Base-by-base conservation (phyloP, 2,888 invertebrate species). In the Entomobrya proxima region DNA sequence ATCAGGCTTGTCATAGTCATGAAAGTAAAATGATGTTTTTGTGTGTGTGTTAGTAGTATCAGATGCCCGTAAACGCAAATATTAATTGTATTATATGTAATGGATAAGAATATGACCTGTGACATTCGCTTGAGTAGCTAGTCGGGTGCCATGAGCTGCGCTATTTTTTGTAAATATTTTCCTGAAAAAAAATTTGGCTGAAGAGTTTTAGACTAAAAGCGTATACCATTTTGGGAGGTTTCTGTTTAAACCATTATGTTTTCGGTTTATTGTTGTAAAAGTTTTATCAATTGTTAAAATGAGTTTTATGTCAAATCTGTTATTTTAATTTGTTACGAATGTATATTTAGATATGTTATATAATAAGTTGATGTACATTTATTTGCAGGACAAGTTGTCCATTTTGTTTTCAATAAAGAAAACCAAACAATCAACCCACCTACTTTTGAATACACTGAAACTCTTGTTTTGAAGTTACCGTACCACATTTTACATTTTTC, bases 1-100 rank as follows among this genome's bases (percentile, higher is more conserved):
- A 47, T 50, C 44, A 74, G 7, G 74, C 74, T 74, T 74, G 74
- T 74, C 74, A 74, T 47, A 44, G 32, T 74, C 6, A 55, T 15
- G 27, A 4, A 35, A 61, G 61, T 64, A 35, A 32, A 11, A 40
- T 40, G 15, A 40, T 55, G 18, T 6, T 55, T 9, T 55, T 6
- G 18, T 7, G n/a, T 55, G 7, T 6, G 55, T 55, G 6, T n/a
- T n/a, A 40, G 44, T 15, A 40, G 15, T 7, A 40, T 7, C 44
- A 40, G 44, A 40, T 11, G 7, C 9, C 15, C 15, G 15, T 40
- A 27, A n/a, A 55, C 27, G 6, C 3, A 3, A 35, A 64, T 5
- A n/a, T n/a, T 11, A 64, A 35, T 11, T 6, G 35, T 2, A 61
- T 32, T 3, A n/a, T 1, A 52, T 40, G 52, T 61, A n/a, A 30